These are phyloP conservation scores for Drosophila longiperda DNA, from an alignment of 2,888 invertebrate species.

Conservation along the genomic window DNA sequence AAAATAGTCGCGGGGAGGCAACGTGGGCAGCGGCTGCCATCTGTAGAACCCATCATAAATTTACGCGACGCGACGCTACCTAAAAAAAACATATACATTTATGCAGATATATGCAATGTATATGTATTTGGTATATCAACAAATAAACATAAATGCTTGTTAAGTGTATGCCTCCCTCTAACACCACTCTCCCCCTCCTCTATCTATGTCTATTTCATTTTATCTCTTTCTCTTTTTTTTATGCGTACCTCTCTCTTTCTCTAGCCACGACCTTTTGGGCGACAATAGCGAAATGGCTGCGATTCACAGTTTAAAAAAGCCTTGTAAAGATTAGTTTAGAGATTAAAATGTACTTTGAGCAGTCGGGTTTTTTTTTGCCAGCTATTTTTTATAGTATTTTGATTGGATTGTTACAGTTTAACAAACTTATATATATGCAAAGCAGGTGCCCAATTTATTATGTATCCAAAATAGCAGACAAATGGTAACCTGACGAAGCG, in stretches of 20 bases:
- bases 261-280: not conserved
- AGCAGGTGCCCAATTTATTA: not conserved
- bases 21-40: slow-evolving; percentile 2
- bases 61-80: slow-evolving; percentile 35
- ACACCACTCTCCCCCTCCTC: not conserved
- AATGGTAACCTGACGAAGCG: not conserved
- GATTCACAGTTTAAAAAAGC: not conserved
- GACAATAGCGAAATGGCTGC: not conserved
- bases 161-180: slow-evolving; percentile 1
- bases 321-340: not conserved
- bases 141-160: slow-evolving; percentile 7
- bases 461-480: not conserved
- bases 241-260: not conserved
- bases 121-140: slow-evolving; percentile 5
- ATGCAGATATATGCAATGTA: slow-evolving; percentile 7
- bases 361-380: not conserved
- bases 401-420: not conserved
- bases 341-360: not conserved
- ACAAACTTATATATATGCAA: not conserved
- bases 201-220: too few relatives aligned
- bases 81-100: slow-evolving; percentile 31
- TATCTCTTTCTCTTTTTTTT: not conserved
- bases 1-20: slow-evolving; percentile 7
- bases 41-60: slow-evolving; percentile 68
- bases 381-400: not conserved